phyloP scores from a whole-genome alignment of 2,113 vertebrate species.

The Clarias gariepinus region DNA sequence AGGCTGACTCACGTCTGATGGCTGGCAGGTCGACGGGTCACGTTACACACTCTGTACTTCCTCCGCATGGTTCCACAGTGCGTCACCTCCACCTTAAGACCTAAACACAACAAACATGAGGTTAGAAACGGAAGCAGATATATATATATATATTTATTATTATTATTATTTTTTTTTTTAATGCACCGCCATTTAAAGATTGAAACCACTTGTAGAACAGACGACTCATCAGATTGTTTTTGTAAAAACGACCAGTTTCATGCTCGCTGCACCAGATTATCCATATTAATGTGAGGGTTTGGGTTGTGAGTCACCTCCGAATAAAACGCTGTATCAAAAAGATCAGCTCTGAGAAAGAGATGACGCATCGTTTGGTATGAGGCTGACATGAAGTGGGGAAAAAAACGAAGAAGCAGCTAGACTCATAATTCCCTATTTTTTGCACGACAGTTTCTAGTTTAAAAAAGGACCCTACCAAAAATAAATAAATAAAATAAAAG shows the following conservation, averaged over 20 bases:
- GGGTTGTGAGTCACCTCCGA: constrained; percentile 17
- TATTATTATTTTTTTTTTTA: no score
- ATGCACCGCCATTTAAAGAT: neutral
- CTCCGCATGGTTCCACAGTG: constrained; percentile 99
- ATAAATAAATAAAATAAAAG: no score
- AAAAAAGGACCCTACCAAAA: neutral
- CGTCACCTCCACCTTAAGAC: constrained; percentile 99
- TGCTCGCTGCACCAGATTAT: constrained; percentile 26
- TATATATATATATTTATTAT: no score
- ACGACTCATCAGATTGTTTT: constrained; percentile 15
- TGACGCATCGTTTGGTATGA: constrained; percentile 3
- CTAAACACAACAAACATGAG: constrained; percentile 61
- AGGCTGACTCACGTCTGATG: constrained; percentile 93
- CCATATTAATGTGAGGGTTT: neutral
- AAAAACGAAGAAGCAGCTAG: no score
- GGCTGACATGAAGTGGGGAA: no score
- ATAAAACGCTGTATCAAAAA: neutral
- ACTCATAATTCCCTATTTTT: no score
- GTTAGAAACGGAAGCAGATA: neutral
- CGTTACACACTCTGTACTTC: constrained; percentile 98
- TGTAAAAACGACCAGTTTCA: neutral
- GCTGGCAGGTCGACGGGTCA: constrained; percentile 94
- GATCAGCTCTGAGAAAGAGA: constrained; percentile 6
- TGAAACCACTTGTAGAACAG: neutral
- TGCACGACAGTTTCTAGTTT: neutral